Evolutionary conservation across 2,888 invertebrate species (phyloP), one percentile per base, ranked within the genome.

Genomic region (Brachynemurus nebulosus): DNA sequence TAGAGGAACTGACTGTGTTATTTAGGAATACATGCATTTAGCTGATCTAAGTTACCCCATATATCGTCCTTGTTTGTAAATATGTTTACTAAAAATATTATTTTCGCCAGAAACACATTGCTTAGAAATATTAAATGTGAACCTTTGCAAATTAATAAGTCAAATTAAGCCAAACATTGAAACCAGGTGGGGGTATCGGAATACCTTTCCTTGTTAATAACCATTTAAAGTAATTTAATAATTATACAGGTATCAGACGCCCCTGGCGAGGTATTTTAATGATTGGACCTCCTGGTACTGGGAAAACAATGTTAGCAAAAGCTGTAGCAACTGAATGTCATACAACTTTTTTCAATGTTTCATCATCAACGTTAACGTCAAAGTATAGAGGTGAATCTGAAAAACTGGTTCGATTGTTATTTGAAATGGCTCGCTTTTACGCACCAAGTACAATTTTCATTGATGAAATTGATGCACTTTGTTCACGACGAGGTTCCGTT

Each of bases 351-450:
- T 86, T 90, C 63, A 82, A 88, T 59, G 86, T 92, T 0, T 86
- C 88, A 1, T 85, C 88, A 0, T 83, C 88, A 1, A 86, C 86
- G 0, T 71, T 91, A 30, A 86, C 86, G 0, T 88, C 88, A 1
- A 91, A 91, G 59, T 91, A 85, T 57, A 70, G 88, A n/a, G 91
- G 91, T 0, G 91, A 91, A 60, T 88, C 88, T 2, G 90, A 91
- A 62, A 90, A 90, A 61, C 71, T 91, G 6, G 86, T 91, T 21
- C 72, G 86, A 18, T 65, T 90, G 14, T 69, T 91, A 2, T 91
- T 91, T 60, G 86, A 88, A 65, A 88, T 91, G 86, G 88, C 89
- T 1, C 69, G 86, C 4, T 86, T 86, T 64, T 81, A 89, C 68
- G 85, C 90, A 1, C 90, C 90, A 1, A 85, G 85, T 57, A 90